Base-by-base conservation (phyloP, 92 coral and sea anemone species). In the Umimayanthus kanabou region DNA sequence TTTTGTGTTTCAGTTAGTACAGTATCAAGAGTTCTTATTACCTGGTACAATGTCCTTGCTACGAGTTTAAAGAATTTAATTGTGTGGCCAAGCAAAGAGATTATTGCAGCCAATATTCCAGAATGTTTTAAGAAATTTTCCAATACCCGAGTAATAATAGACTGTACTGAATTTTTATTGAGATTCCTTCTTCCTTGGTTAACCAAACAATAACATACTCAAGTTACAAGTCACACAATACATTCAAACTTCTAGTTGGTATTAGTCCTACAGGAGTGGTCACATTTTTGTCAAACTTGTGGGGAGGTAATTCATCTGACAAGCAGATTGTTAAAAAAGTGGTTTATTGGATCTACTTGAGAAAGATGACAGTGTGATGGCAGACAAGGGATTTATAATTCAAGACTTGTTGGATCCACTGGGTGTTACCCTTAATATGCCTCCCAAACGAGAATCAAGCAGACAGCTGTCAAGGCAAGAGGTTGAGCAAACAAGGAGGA, bases 231-330 rank as follows among this genome's bases (percentile, higher is more conserved):
- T 61, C 42, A 39, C 85, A 80, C 70, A 67, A 71, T 64, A 85
- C 88, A 0, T 85, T 85, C 70, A 85, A 85, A 73, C 47, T 70
- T 71, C 65, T 91, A 9, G 93, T 91, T 16, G 91, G 91, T 18
- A 91, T 91, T 73, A 88, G 88, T n/a, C 93, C 93, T 13, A 61
- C 88, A 40, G 93, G 93, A 25, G 88, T 77, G 45, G 83, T 88
- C 29, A 91, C 82, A 57, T 88, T 82, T 33, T 20, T 91, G 5
- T 81, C 91, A 7, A 49, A 79, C 65, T 42, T 87, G 13, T 91
- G 93, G 93, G 91, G 93, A 28, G 88, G 86, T 1, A 81, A 86
- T 90, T 84, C 92, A 15, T 91, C 93, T 88, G 88, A 91, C 88
- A 75, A 50, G 85, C 88, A 87, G 6, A 90, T 90, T 80, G 85